A percentile compares a stretch with the other conserved stretches of the same genome.
Evolutionary conservation across 2,888 invertebrate species (phyloP).

Genomic region (Teleiodes luculella): DNA sequence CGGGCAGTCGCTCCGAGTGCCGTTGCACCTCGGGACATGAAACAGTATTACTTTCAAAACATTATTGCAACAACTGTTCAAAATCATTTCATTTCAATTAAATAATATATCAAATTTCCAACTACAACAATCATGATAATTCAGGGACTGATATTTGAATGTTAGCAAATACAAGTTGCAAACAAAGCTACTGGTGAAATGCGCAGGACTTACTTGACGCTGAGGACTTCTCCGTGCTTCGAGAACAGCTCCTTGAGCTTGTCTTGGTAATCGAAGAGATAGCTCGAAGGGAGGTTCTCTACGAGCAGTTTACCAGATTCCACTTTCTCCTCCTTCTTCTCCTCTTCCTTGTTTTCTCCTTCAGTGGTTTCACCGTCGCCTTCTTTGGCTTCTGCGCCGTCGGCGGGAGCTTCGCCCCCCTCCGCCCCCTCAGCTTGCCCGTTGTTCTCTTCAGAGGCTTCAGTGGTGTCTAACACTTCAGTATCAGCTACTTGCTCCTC

Average conservation of each 20-base stretch:
- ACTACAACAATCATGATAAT: conserved; percentile 36
- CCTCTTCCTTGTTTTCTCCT: conserved; percentile 46
- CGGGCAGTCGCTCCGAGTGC: conserved; percentile 45
- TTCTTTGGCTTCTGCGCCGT: conserved; percentile 7
- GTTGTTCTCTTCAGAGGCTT: conserved; percentile 55
- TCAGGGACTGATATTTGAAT: conserved; percentile 74
- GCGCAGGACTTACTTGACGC: conserved; percentile 59
- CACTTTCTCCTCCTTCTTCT: conserved; percentile 63
- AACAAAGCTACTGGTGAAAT: conserved; percentile 15
- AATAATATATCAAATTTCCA: conserved; percentile 24
- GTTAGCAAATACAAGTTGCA: conserved; percentile 51
- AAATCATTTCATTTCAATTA: conserved; percentile 26
- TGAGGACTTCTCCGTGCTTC: conserved; percentile 64
- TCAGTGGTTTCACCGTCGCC: conserved; percentile 19
- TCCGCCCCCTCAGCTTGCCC: conserved; percentile 51
- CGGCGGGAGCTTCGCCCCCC: conserved; percentile 35
- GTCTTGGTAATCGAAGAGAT: conserved; percentile 72
- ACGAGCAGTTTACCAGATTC: conserved; percentile 74
- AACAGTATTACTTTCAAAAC: conserved; percentile 18
- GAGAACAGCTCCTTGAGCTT: conserved; percentile 73
- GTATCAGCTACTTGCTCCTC: conserved; percentile 47
- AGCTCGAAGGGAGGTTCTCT: conserved; percentile 69
- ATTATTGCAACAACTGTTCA: conserved; percentile 20
- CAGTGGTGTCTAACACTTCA: conserved; percentile 39
- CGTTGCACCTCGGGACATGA: conserved; percentile 51